Conservation (phyloP, 2,888 invertebrate species). For the Polietes domitor region DNA sequence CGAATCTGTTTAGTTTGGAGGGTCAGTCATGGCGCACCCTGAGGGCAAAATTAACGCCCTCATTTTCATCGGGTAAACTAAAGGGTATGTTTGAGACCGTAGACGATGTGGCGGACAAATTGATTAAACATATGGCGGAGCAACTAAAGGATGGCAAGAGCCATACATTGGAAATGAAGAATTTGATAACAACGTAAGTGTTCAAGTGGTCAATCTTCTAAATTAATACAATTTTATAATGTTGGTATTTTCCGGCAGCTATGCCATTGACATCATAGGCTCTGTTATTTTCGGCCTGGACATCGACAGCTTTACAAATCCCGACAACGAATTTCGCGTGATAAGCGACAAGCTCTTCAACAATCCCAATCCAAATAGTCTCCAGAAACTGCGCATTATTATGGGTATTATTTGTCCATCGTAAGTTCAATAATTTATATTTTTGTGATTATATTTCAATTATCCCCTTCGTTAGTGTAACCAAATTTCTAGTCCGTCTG, state of each 20-base stretch:
- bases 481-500: slow-evolving; percentile 69
- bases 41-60: slow-evolving; percentile 84
- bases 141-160: slow-evolving; percentile 74
- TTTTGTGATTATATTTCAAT: not conserved
- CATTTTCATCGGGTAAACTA: slow-evolving; percentile 86
- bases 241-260: slow-evolving; percentile 70
- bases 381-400: not conserved
- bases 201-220: not conserved
- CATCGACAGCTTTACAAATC: slow-evolving; percentile 73
- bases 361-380: not conserved
- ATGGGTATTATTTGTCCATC: slow-evolving; percentile 59
- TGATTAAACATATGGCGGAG: slow-evolving; percentile 79
- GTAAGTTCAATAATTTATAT: slow-evolving; percentile 33
- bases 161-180: slow-evolving; percentile 81
- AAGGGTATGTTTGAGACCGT: slow-evolving; percentile 85
- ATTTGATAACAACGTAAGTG: slow-evolving; percentile 71
- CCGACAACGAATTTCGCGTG: slow-evolving; percentile 72
- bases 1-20: slow-evolving; percentile 80
- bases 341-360: slow-evolving; percentile 45
- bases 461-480: slow-evolving; percentile 66
- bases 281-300: slow-evolving; percentile 80
- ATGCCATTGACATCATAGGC: slow-evolving; percentile 79
- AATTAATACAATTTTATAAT: not conserved
- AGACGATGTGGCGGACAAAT: slow-evolving; percentile 82
- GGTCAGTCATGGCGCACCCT: slow-evolving; percentile 84